Base-by-base conservation (phyloP, 2,797 vertebrate species). In the Lepidocolaptes lacrymiger region DNA sequence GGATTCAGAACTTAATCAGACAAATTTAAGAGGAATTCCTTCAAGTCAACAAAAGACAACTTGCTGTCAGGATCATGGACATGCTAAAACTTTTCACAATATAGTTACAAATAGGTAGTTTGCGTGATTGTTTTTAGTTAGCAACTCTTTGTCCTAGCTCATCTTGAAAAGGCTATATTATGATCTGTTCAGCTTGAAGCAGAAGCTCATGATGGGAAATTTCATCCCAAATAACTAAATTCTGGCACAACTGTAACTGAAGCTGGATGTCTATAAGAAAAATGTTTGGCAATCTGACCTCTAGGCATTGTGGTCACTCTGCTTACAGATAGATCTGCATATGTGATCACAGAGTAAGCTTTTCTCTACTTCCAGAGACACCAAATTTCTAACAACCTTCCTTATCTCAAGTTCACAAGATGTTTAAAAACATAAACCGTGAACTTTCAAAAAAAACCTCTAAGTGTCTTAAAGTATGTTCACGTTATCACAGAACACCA, bases 1-100 rank as follows among this genome's bases (percentile, higher is more conserved):
- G 51, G 77, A 91, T 93, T 55, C 61, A 61, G 59, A 80, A 75
- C 14, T 64, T 76, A 59, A 64, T 67, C 13, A 52, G 19, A 3
- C 55, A 79, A 36, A 49, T 85, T 49, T 72, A 68, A 37, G 49
- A 85, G 32, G 10, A 80, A 77, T 95, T 91, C 37, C n/a, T 79
- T 93, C 58, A 46, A 12, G 24, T 61, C 52, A 89, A 24, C 24
- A 54, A n/a, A 89, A 85, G 34, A 27, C 8, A 61, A 9, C 17
- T 76, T 61, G 7, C 30, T 90, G 30, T 74, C 46, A 74, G 21
- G 67, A 68, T 56, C 37, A 51, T 0, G 3, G 39, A 20, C 16
- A 5, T 17, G 46, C 26, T 77, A 48, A 71, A 93, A 2, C 6
- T 55, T 79, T 64, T 89, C 32, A 66, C 41, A 23, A 85, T 17